Evolutionary conservation across 2,113 vertebrate species (phyloP).

Genomic region (Phainopepla nitens): DNA sequence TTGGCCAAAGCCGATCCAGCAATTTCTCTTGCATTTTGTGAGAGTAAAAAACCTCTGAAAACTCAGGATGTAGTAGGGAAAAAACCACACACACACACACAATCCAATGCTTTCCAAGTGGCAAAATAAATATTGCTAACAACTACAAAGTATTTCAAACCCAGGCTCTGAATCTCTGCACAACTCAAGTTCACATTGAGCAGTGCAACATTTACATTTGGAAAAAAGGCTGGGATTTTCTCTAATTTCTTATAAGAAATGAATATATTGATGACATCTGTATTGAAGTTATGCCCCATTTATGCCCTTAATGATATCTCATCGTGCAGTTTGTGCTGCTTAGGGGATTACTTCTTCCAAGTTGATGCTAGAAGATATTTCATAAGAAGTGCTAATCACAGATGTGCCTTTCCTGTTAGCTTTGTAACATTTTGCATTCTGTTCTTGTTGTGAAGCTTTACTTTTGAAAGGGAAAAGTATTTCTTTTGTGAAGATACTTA

Average conservation of each 20-base stretch:
- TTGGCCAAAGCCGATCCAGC: background rate
- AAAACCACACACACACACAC: background rate
- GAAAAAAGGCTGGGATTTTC: background rate
- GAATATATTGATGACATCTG: background rate
- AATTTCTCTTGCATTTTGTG: background rate
- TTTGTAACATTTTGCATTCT: background rate
- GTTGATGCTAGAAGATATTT: background rate
- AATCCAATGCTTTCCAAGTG: background rate
- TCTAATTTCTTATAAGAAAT: background rate
- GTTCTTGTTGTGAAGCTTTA: background rate
- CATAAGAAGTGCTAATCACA: background rate
- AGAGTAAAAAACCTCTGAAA: background rate
- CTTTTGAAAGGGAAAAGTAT: background rate
- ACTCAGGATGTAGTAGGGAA: background rate
- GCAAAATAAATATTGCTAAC: background rate
- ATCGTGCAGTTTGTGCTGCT: background rate
- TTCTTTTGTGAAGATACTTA: background rate
- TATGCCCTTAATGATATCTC: conserved; percentile 5
- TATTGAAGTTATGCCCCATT: conserved; percentile 20
- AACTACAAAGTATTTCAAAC: background rate
- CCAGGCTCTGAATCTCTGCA: background rate
- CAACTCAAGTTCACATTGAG: background rate
- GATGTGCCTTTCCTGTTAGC: background rate
- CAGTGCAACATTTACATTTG: no score
- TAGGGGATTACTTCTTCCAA: background rate